These are phyloP conservation scores for Syrrhaptes paradoxus DNA, from an alignment of 2,113 vertebrate species.

Conservation along the genomic window DNA sequence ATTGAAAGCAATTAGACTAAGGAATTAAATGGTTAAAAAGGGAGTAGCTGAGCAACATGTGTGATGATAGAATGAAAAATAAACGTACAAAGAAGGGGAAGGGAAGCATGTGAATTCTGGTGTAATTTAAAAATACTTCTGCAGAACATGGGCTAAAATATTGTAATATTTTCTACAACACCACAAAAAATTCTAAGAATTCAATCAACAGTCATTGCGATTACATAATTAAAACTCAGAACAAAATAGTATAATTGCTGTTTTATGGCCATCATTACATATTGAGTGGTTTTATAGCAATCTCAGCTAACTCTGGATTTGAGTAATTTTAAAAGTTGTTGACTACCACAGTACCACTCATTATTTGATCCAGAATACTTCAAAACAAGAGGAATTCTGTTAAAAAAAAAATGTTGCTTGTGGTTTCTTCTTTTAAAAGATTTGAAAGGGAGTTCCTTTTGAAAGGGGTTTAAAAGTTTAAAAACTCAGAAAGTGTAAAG, in stretches of 20 bases:
- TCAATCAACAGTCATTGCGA: neutral
- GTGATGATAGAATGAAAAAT: neutral
- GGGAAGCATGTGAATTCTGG: neutral
- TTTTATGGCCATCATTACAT: neutral
- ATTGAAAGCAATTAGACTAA: neutral
- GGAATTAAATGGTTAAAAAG: neutral
- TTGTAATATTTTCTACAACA: conserved; percentile 16
- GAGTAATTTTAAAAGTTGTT: neutral
- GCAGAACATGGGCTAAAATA: neutral
- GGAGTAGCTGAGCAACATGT: neutral
- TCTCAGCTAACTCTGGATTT: neutral
- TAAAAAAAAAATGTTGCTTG: neutral
- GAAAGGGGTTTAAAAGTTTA: neutral
- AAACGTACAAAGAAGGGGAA: neutral
- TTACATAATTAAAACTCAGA: conserved; percentile 20
- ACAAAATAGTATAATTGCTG: neutral
- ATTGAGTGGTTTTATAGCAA: neutral
- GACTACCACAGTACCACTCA: neutral
- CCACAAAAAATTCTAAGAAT: neutral
- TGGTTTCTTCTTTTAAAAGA: neutral
- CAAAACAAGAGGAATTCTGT: neutral
- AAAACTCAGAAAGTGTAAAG: neutral
- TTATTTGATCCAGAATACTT: neutral
- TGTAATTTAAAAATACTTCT: neutral
- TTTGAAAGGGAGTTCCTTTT: neutral